These are phyloP conservation scores for Pleuronectes platessa DNA, from an alignment of 2,113 vertebrate genomes.

Conservation along the genomic window DNA sequence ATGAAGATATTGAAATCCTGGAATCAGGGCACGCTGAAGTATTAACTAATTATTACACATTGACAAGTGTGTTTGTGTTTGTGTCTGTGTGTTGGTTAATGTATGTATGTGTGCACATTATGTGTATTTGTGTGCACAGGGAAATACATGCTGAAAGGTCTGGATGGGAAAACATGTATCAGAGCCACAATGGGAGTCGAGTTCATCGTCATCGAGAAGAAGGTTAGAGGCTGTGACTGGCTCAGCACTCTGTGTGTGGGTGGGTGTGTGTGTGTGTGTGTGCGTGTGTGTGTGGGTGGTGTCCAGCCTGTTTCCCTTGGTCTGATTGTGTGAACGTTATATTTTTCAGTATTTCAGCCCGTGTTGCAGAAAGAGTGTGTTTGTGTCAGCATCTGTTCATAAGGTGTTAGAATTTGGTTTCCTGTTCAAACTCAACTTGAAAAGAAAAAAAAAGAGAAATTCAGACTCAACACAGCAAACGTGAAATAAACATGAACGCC, in stretches of 20 bases:
- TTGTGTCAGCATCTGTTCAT: not conserved
- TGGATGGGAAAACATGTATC: slow-evolving; percentile 77
- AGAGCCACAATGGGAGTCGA: slow-evolving; percentile 84
- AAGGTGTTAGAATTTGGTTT: slow-evolving; percentile 22
- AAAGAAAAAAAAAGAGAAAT: not conserved
- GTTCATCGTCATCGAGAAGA: slow-evolving; percentile 71
- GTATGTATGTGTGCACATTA: not conserved
- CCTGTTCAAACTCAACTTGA: slow-evolving; percentile 5
- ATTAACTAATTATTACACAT: too few species aligned
- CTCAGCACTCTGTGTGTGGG: slow-evolving; percentile 6
- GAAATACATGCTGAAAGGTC: slow-evolving; percentile 74
- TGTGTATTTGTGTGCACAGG: slow-evolving; percentile 53
- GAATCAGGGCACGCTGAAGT: too few species aligned
- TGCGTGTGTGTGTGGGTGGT: slow-evolving; percentile 13
- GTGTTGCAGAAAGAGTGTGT: not conserved
- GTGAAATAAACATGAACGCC: not conserved
- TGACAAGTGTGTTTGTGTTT: too few species aligned
- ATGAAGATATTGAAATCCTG: too few species aligned
- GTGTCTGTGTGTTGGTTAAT: too few species aligned
- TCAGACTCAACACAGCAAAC: not conserved
- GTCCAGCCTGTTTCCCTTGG: not conserved
- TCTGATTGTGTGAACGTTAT: not conserved
- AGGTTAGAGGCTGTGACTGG: slow-evolving; percentile 56
- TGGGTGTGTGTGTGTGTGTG: slow-evolving; percentile 17
- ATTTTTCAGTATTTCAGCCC: not conserved